phyloP scores from a whole-genome alignment of 1,140 invertebrate species.

The Mactra quadrangularis region DNA sequence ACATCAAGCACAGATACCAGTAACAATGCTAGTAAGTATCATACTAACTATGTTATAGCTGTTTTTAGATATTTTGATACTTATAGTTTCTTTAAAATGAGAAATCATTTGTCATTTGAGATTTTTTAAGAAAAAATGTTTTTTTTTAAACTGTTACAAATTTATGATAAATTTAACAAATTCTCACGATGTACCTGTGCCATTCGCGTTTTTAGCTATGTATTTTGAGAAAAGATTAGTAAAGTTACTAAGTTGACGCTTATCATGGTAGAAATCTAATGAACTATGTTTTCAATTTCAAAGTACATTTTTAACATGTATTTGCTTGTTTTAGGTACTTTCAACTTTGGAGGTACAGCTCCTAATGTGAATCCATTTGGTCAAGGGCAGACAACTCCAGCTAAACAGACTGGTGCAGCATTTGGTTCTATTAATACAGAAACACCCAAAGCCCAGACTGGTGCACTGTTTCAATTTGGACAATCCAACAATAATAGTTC shows the following conservation, averaged over 20 bases:
- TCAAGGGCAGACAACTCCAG: conserved; percentile 50
- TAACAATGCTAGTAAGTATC: conserved; percentile 10
- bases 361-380: conserved; percentile 56
- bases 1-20: conserved; percentile 5
- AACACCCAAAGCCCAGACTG: conserved; percentile 48
- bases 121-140: too few relatives aligned
- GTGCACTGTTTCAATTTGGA: conserved; percentile 41
- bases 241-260: too few relatives aligned
- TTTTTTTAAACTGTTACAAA: too few relatives aligned
- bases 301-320: too few relatives aligned
- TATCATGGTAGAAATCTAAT: too few relatives aligned
- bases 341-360: conserved; percentile 49
- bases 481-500: conserved; percentile 49
- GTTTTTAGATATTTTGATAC: not conserved
- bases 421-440: conserved; percentile 28
- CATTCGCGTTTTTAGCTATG: too few relatives aligned
- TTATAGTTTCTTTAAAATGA: too few relatives aligned
- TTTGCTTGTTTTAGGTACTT: conserved; percentile 9
- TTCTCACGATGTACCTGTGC: too few relatives aligned
- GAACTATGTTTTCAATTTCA: too few relatives aligned
- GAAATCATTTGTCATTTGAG: too few relatives aligned
- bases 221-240: too few relatives aligned
- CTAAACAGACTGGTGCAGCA: conserved; percentile 51
- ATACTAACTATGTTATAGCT: not conserved
- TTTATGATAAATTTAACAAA: too few relatives aligned